Conservation (phyloP, 2,113 vertebrate species). For the Nothoprocta perdicaria region DNA sequence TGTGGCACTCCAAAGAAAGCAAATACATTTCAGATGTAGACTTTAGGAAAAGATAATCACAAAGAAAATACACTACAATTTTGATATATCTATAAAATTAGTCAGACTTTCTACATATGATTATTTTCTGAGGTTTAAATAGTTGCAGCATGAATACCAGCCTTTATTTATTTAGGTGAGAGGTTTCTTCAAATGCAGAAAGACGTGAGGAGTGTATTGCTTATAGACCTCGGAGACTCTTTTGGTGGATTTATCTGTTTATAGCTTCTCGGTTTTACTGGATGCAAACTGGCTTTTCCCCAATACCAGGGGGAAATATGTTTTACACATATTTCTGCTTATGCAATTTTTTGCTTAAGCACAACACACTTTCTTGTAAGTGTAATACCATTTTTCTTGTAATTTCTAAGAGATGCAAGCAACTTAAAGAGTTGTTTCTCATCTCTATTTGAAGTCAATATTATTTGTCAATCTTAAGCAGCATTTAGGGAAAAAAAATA, state of each 20-base stretch:
- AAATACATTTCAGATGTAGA: not conserved
- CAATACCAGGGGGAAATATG: not conserved
- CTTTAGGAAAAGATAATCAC: not conserved
- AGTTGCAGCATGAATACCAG: not conserved
- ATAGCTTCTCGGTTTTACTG: not conserved
- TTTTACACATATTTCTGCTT: not conserved
- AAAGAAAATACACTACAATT: not conserved
- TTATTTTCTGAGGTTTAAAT: conserved; percentile 1
- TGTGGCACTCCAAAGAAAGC: not conserved
- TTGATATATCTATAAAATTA: not conserved
- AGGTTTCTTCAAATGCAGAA: not conserved
- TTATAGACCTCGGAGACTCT: not conserved
- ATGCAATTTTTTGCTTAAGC: not conserved
- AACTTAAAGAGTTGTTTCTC: not conserved
- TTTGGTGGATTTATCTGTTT: not conserved
- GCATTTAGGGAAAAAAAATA: not conserved
- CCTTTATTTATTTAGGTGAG: not conserved
- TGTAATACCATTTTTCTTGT: not conserved
- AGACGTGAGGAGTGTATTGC: not conserved
- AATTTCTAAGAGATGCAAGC: not conserved
- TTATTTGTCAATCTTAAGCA: not conserved
- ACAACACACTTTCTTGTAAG: not conserved
- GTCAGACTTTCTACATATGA: not conserved
- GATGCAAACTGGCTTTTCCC: not conserved
- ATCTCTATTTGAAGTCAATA: not conserved